Evolutionary conservation across 2,888 invertebrate species (phyloP).

Genomic region (Nymphalis polychloros): DNA sequence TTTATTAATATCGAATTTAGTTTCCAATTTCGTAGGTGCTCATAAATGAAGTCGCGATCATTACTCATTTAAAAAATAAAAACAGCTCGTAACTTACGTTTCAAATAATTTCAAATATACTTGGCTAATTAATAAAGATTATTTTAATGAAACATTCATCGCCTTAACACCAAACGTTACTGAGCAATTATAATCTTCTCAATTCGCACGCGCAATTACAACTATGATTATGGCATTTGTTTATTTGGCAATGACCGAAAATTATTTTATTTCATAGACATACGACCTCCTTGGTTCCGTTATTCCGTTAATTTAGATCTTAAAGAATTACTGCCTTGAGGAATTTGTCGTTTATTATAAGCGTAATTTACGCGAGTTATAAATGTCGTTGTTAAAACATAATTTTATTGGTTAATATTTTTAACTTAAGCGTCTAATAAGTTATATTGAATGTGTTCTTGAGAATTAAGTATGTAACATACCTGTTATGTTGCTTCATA

Average conservation of each 20-base stretch:
- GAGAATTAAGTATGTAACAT: neutral
- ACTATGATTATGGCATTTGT: slow-evolving; percentile 20
- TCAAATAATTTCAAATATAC: neutral
- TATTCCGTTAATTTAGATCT: slow-evolving; percentile 3
- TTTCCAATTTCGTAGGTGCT: too few relatives aligned
- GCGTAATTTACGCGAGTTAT: slow-evolving; percentile 22
- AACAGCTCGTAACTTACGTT: too few relatives aligned
- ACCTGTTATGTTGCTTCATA: neutral
- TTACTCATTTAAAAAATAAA: too few relatives aligned
- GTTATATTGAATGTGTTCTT: slow-evolving; percentile 8
- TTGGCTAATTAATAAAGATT: neutral
- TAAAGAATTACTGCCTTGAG: neutral
- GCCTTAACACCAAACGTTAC: slow-evolving; percentile 33
- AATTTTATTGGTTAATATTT: slow-evolving; percentile 11
- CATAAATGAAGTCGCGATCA: too few relatives aligned
- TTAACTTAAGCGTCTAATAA: neutral
- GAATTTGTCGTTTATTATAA: slow-evolving; percentile 7
- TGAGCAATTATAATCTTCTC: slow-evolving; percentile 44
- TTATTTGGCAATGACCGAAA: slow-evolving; percentile 10
- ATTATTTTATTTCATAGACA: neutral
- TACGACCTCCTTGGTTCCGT: neutral
- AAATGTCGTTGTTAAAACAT: slow-evolving; percentile 16
- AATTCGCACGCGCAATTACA: slow-evolving; percentile 41
- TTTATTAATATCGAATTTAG: too few relatives aligned
- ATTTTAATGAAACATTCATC: slow-evolving; percentile 17